Base-by-base conservation (phyloP, 2,888 invertebrate genomes). In the Microdon myrmicae region DNA sequence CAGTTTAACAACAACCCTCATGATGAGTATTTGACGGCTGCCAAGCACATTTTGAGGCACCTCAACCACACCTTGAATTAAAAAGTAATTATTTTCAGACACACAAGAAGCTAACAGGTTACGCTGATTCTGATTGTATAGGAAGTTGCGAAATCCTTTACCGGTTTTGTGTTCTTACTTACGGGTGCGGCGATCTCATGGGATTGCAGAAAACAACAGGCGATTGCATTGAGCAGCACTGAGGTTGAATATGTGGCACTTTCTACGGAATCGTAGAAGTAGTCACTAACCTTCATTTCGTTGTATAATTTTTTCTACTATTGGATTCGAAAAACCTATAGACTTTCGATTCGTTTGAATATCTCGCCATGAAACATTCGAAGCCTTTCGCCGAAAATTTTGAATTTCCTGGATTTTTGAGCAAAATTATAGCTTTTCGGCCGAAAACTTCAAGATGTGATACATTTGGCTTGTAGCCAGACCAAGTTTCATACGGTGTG, bases 401-500 rank as follows among this genome's bases (percentile, higher is more conserved):
- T 2, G 32, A 38, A 19, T 47, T 41, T 29, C 48, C 31, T 41
- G 37, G 35, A 3, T 41, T 41, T 28, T 47, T 41, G 10, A 16
- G 12, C 23, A 47, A 23, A 38, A 41, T 35, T 8, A 41, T 23
- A 4, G 47, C 55, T 13, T 47, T 47, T 28, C 55, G 35, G 5
- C 47, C 41, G 23, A 59, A 59, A 19, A 53, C 23, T 14, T 31
- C 16, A 6, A 51, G 39, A 14, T 59, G 59, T 5, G 29, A 35
- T 9, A 59, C 41, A 26, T 51, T 51, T 28, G 45, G 51, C 17
- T 32, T 59, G 13, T 28, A 23, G 19, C 67, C 58, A 44, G 39
- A 43, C 60, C 69, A 51, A 14, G 13, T 12, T 43, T 69, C 69
- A 44, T 32, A 69, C 8, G 70, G 66, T 6, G 68, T 70, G 19